Conservation (phyloP, 2,888 invertebrate species). For the Volucella inanis region DNA sequence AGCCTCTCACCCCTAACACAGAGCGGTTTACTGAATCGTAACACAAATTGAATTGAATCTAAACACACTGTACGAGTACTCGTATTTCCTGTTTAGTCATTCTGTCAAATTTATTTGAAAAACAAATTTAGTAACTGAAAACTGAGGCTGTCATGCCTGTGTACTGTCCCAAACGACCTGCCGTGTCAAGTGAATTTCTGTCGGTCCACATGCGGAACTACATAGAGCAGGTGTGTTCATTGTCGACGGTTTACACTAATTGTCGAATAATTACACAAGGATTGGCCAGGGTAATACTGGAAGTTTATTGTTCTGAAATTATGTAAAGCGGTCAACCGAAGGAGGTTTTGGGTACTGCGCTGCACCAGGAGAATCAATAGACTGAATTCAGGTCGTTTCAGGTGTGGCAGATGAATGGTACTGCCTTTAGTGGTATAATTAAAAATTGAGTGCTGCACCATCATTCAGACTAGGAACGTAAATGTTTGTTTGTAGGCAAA, state of each 20-base stretch:
- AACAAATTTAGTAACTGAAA: slow-evolving; percentile 35
- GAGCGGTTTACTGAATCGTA: slow-evolving; percentile 15
- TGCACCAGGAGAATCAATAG: slow-evolving; percentile 6
- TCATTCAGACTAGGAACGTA: too few species aligned
- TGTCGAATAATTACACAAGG: slow-evolving; percentile 63
- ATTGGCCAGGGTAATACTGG: slow-evolving; percentile 32
- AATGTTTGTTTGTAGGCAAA: too few species aligned
- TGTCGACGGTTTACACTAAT: slow-evolving; percentile 46
- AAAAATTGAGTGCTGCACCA: too few species aligned
- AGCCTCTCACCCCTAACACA: neutral
- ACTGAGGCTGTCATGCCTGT: neutral
- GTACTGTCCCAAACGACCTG: neutral
- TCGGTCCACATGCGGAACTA: slow-evolving; percentile 42
- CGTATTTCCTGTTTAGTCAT: slow-evolving; percentile 50
- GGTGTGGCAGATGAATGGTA: slow-evolving; percentile 24
- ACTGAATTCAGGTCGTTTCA: slow-evolving; percentile 1
- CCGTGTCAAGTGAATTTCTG: slow-evolving; percentile 27
- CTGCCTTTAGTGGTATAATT: too few species aligned
- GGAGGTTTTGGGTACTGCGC: slow-evolving; percentile 2
- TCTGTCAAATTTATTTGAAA: slow-evolving; percentile 36
- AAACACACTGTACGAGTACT: neutral
- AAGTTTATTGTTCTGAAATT: slow-evolving; percentile 30
- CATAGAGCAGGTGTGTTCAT: slow-evolving; percentile 57
- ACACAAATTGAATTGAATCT: neutral
- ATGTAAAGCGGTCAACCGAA: slow-evolving; percentile 36